Conservation (phyloP, 2,113 vertebrate species). For the Vanacampus margaritifer region DNA sequence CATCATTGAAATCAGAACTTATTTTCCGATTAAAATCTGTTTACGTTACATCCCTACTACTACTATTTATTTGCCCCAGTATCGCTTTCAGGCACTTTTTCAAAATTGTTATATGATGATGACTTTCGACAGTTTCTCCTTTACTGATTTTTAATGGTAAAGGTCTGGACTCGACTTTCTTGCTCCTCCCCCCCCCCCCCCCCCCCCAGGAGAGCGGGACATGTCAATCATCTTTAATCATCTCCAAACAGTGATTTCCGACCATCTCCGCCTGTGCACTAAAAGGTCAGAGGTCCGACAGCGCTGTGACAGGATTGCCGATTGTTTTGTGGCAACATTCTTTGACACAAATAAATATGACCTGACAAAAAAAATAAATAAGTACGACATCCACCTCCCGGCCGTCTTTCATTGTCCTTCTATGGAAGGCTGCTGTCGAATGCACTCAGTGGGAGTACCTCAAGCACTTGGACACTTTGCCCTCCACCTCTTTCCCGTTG, state of each 20-base stretch:
- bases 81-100: too few relatives aligned
- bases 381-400: slow-evolving; percentile 53
- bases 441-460: slow-evolving; percentile 51
- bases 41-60: too few relatives aligned
- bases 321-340: slow-evolving; percentile 57
- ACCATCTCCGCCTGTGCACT: slow-evolving; percentile 9
- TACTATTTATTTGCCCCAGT: too few relatives aligned
- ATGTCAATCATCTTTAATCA: not conserved
- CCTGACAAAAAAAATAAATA: slow-evolving; percentile 60
- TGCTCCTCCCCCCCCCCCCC: too few relatives aligned
- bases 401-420: slow-evolving; percentile 55
- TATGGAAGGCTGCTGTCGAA: slow-evolving; percentile 26
- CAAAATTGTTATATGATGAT: too few relatives aligned
- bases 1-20: too few relatives aligned
- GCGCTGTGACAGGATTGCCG: slow-evolving; percentile 51
- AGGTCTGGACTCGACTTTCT: not conserved
- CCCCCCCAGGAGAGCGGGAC: not conserved
- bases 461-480: slow-evolving; percentile 53
- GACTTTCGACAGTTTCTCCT: not conserved
- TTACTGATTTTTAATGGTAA: not conserved
- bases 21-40: too few relatives aligned
- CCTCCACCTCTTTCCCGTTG: slow-evolving; percentile 56
- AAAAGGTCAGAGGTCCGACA: slow-evolving; percentile 44
- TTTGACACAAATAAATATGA: slow-evolving; percentile 68
- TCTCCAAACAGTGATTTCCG: slow-evolving; percentile 12